phyloP scores from a whole-genome alignment of 2,888 invertebrate species.

The Gerris lacustris region DNA sequence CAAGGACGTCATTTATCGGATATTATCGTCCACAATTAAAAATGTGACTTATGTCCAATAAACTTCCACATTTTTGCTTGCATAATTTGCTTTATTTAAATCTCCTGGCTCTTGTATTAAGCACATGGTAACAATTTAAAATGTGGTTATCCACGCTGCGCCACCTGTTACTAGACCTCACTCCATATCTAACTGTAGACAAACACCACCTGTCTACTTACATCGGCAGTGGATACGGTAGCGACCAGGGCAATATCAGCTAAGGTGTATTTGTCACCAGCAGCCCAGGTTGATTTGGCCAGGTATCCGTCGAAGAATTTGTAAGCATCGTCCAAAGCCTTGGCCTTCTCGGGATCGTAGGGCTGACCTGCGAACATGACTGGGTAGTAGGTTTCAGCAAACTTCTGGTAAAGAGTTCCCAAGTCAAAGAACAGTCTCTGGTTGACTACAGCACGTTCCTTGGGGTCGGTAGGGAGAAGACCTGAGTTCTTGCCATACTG shows the following conservation, averaged over 20 bases:
- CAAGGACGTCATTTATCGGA: too few relatives aligned
- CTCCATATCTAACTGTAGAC: too few relatives aligned
- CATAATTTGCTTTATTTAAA: too few relatives aligned
- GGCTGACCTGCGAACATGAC: constrained; percentile 49
- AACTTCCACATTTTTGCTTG: too few relatives aligned
- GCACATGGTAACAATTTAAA: too few relatives aligned
- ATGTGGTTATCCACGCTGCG: too few relatives aligned
- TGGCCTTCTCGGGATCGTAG: constrained; percentile 51
- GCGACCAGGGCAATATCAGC: constrained; percentile 63
- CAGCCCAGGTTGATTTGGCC: constrained; percentile 54
- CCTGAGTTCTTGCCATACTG: constrained; percentile 66
- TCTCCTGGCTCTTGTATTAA: too few relatives aligned
- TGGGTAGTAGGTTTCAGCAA: constrained; percentile 59
- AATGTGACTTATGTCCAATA: too few relatives aligned
- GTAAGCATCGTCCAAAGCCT: constrained; percentile 55
- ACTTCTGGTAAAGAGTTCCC: constrained; percentile 57
- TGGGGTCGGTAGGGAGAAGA: constrained; percentile 65
- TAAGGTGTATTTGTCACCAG: constrained; percentile 59
- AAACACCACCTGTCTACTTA: constrained; percentile 31
- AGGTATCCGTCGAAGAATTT: constrained; percentile 55
- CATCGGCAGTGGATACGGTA: constrained; percentile 56
- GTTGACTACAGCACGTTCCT: constrained; percentile 62
- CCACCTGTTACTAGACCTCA: too few relatives aligned
- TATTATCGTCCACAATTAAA: too few relatives aligned
- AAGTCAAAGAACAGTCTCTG: constrained; percentile 69